A percentile compares a stretch with the other conserved stretches of the same genome.
Conservation (phyloP, 1,140 invertebrate genomes). For the Radopholus similis region DNA sequence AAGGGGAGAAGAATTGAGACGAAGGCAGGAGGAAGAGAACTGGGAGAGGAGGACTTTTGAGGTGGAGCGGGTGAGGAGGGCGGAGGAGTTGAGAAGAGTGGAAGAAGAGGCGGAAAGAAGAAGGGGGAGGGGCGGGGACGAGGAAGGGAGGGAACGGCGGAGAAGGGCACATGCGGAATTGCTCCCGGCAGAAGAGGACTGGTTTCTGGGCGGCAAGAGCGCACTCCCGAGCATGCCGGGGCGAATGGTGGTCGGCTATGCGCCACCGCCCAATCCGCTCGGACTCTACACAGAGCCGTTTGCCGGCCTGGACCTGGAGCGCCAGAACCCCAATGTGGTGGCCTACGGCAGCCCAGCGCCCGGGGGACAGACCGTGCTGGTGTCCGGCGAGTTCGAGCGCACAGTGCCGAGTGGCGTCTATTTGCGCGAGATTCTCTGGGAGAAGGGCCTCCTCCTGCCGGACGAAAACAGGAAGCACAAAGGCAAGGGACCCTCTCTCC, state of each 20-base stretch:
- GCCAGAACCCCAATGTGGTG: not conserved
- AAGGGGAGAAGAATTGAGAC: not conserved
- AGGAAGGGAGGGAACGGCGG: not conserved
- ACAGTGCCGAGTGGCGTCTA: not conserved
- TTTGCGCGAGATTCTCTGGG: slow-evolving; percentile 1
- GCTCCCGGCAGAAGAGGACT: not conserved
- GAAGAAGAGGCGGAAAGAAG: not conserved
- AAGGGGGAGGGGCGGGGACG: not conserved
- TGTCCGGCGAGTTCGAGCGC: not conserved
- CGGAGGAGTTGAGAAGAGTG: not conserved
- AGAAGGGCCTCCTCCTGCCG: not conserved
- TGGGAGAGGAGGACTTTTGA: not conserved
- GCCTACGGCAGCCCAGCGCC: not conserved
- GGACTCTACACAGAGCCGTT: not conserved
- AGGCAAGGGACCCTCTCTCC: not conserved
- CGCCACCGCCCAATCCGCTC: not conserved
- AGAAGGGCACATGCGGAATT: not conserved
- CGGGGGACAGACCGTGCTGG: not conserved
- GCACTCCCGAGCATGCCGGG: not conserved
- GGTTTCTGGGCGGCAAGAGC: not conserved
- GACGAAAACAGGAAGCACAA: not conserved
- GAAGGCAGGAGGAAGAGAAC: not conserved
- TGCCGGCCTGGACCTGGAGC: not conserved
- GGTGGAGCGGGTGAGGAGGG: not conserved
- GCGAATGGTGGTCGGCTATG: not conserved